A percentile compares a stretch with the other conserved stretches of the same genome.
phyloP scores from a whole-genome alignment of 1,140 invertebrate species.

The Lasioglossum baleicum region DNA sequence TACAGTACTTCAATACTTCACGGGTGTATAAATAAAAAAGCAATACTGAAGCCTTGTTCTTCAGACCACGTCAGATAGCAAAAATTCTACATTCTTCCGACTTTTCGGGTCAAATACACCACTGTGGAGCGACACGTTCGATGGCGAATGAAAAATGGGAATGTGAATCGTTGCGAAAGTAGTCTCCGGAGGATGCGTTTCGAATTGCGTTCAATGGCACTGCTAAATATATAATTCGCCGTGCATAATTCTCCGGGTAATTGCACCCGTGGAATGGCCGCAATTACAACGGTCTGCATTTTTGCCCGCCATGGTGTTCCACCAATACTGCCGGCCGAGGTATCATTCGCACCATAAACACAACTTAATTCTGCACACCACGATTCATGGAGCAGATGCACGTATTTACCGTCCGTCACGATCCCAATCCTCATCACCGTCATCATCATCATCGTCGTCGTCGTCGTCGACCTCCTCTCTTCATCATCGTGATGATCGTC shows the following conservation, averaged over 20 bases:
- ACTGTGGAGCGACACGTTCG: too few relatives aligned
- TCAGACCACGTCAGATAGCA: too few relatives aligned
- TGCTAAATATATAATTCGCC: background rate
- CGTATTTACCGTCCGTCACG: constrained; percentile 49
- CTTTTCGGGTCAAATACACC: too few relatives aligned
- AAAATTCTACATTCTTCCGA: too few relatives aligned
- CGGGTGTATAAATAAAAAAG: too few relatives aligned
- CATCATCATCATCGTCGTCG: constrained; percentile 52
- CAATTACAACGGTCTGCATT: constrained; percentile 20
- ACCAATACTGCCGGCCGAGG: background rate
- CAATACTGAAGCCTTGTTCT: too few relatives aligned
- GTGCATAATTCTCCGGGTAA: constrained; percentile 2
- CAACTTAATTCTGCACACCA: constrained; percentile 37
- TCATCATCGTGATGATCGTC: constrained; percentile 51
- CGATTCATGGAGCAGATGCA: constrained; percentile 49
- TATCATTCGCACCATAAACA: constrained; percentile 49
- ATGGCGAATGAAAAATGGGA: too few relatives aligned
- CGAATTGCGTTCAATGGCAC: too few relatives aligned
- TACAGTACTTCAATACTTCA: too few relatives aligned
- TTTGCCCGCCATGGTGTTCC: constrained; percentile 1
- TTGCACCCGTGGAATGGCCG: constrained; percentile 5
- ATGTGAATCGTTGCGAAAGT: too few relatives aligned
- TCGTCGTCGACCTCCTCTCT: constrained; percentile 51
- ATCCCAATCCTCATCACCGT: constrained; percentile 50
- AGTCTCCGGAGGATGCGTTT: too few relatives aligned